Conservation (phyloP, 2,113 vertebrate genomes). For the Burhinus bistriatus region DNA sequence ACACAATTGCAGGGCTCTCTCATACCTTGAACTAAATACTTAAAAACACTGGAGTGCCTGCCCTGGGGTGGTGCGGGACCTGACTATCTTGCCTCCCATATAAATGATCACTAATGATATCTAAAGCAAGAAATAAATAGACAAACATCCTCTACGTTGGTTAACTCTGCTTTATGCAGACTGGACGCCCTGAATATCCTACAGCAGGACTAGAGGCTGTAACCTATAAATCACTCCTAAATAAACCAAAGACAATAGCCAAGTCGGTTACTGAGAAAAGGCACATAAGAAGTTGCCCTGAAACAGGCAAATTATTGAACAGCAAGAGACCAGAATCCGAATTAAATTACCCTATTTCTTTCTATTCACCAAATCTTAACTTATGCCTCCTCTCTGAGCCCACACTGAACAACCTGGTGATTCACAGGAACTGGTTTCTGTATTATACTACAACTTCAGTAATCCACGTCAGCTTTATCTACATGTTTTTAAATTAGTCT, state of each 20-base stretch:
- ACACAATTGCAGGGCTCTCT: background rate
- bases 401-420: background rate
- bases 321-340: background rate
- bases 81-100: background rate
- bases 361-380: background rate
- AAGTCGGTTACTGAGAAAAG: background rate
- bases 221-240: background rate
- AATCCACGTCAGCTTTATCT: background rate
- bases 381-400: background rate
- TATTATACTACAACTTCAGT: background rate
- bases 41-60: background rate
- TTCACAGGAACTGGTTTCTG: background rate
- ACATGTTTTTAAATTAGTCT: background rate
- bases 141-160: background rate
- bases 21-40: background rate
- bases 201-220: background rate
- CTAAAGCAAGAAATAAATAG: background rate
- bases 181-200: background rate
- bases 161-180: background rate
- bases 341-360: background rate
- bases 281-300: background rate
- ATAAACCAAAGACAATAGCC: background rate
- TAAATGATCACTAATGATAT: background rate
- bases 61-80: background rate
- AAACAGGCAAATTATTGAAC: background rate